Percentiles rank a stretch among this genome's conserved stretches.
phyloP scores from a whole-genome alignment of 2,113 vertebrate genomes.

The Dasyornis broadbenti region DNA sequence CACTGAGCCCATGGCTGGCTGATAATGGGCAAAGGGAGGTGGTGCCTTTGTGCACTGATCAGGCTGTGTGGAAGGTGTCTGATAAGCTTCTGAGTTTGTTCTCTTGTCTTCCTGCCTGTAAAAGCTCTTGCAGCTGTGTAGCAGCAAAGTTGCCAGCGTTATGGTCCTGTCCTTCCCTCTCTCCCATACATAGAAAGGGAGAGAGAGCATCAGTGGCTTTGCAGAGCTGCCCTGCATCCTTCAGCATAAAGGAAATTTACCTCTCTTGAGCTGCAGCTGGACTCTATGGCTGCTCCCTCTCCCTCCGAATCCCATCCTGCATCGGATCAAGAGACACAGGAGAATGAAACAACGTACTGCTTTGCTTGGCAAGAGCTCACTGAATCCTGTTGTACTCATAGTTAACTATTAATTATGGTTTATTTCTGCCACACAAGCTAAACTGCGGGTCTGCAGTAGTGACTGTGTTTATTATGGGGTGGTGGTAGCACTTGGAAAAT shows the following conservation, averaged over 20 bases:
- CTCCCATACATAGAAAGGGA: rapidly evolving
- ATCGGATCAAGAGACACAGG: rapidly evolving
- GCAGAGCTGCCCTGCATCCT: not conserved
- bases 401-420: not conserved
- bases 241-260: not conserved
- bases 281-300: not conserved
- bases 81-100: not conserved
- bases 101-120: not conserved
- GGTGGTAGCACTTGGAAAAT: not conserved
- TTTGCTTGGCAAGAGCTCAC: not conserved
- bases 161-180: not conserved
- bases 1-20: rapidly evolving
- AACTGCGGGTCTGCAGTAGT: not conserved
- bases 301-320: not conserved
- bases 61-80: not conserved
- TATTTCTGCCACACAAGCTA: not conserved
- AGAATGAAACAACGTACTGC: not conserved
- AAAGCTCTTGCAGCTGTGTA: not conserved
- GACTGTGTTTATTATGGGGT: not conserved
- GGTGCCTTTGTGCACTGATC: not conserved
- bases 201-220: not conserved
- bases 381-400: not conserved
- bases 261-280: not conserved
- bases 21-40: not conserved
- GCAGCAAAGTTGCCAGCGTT: not conserved